Base-by-base conservation (phyloP, 2,113 vertebrate genomes). In the Vidua macroura region DNA sequence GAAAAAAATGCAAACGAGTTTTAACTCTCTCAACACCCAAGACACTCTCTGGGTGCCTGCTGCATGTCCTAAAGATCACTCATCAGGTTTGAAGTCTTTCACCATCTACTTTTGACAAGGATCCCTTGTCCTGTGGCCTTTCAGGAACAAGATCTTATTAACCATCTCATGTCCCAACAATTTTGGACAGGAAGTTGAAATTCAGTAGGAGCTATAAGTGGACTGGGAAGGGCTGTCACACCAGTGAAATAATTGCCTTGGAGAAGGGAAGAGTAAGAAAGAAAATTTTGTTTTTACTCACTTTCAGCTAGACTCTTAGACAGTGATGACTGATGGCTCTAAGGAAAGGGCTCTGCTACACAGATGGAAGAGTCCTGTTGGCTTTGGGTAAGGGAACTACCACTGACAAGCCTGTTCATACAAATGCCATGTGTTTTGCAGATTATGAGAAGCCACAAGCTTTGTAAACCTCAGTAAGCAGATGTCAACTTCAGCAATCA, bases 401-500 rank as follows among this genome's bases (percentile, higher is more conserved):
- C 25, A 59, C 4, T 3, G 10, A 48, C 39, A 55, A 69, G 44
- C 24, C 30, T 44, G 48, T n/a, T 53, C 70, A 55, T 44, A 49
- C 23, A 69, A 69, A 14, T 28, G 53, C 62, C 74, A 62, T 6
- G 17, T 84, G 83, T 74, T 88, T 75, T 41, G 80, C 66, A 85
- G 84, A 88, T 74, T 79, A 89, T 28, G 39, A 83, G 82, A 91
- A 91, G 46, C 73, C 90, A 85, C 62, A 85, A 80, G 62, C 74
- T 83, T 91, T 73, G 33, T 62, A 91, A 91, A 63, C 72, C 75
- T 80, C 90, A 83, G 77, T 83, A 91, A 77, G 56, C 52, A 64
- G 82, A 88, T 46, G 63, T 83, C 62, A 87, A 86, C 56, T 80
- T 73, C 78, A 82, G 77, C 59, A 77, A 63, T 51, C 5, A 3